A percentile compares a stretch with the other conserved stretches of the same genome.
phyloP scores from a whole-genome alignment of 2,888 invertebrate genomes.

The Tillus elongatus region DNA sequence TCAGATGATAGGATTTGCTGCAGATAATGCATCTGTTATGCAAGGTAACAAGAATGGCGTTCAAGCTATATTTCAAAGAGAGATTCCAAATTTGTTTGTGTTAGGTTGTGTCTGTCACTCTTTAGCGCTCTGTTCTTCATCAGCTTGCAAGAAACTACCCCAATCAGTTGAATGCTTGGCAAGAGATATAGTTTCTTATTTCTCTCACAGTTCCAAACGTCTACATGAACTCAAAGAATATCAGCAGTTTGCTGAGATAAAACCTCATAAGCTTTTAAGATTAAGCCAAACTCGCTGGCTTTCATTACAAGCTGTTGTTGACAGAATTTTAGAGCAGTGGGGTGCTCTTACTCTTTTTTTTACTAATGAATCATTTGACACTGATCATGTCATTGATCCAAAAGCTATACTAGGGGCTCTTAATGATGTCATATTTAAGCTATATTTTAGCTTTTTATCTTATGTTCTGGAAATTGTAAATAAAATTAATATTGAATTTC shows the following conservation, averaged over 20 bases:
- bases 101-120: constrained; percentile 20
- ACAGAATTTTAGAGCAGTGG: constrained; percentile 12
- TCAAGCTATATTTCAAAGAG: background rate
- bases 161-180: constrained; percentile 22
- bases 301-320: constrained; percentile 21
- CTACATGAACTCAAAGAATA: constrained; percentile 22
- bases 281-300: constrained; percentile 28
- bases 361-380: constrained; percentile 7
- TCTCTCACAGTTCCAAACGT: constrained; percentile 27
- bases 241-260: constrained; percentile 24
- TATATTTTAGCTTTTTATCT: constrained; percentile 17
- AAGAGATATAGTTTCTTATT: constrained; percentile 24
- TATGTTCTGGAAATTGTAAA: constrained; percentile 17
- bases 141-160: constrained; percentile 24
- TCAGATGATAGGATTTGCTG: constrained; percentile 8
- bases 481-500: constrained; percentile 17
- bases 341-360: constrained; percentile 12
- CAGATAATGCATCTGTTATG: constrained; percentile 8
- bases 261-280: constrained; percentile 26
- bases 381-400: constrained; percentile 9
- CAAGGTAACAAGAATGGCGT: constrained; percentile 6
- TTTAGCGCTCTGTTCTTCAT: constrained; percentile 24
- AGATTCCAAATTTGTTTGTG: constrained; percentile 8
- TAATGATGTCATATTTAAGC: constrained; percentile 15
- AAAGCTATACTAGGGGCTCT: constrained; percentile 9